Base-by-base conservation (phyloP, 2,797 vertebrate species). In the Loriculus beryllinus region DNA sequence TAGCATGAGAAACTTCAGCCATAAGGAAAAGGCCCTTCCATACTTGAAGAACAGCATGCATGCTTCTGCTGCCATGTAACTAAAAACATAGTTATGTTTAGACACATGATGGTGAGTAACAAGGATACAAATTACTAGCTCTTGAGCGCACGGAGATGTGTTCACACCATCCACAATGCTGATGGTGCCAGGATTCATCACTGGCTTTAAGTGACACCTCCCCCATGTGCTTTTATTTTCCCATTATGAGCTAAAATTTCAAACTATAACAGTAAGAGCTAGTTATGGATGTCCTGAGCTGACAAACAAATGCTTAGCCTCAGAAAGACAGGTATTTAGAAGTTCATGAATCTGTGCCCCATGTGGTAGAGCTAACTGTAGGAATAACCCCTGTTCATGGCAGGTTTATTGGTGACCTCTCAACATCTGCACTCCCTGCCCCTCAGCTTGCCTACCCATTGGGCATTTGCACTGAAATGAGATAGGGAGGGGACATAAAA, bases 91-190 rank as follows among this genome's bases (percentile, higher is more conserved):
- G 60, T 77, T 91, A 59, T 75, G 94, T 91, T 75, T 70, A 83
- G 72, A 57, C 86, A 71, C 7, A 0, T 92, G 96, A 57, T 14
- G 48, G 57, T 95, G 96, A 96, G 72, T 93, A 90, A 89, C 29
- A 69, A 78, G 69, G 89, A 85, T 65, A 59, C 29, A 85, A 75
- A 82, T 87, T 70, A 63, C 57, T 69, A 40, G 68, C 63, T 76
- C 51, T n/a, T 37, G 37, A 60, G 75, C 10, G 20, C 78, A 26
- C 2, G 26, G 84, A 68, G 64, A 82, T 59, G 43, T 31, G 67
- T 52, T 77, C 89, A 74, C 1, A 2, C 43, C 56, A 86, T 25
- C 70, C 48, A 1, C 72, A 92, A 83, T 47, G 59, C 88, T 86
- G 72, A 45, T 64, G 8, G 57, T 42, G 64, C 82, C 82, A 89